A percentile compares a stretch with the other conserved stretches of the same genome.
These are phyloP conservation scores for Sciurus carolinensis DNA, from an alignment of 2,797 vertebrate species.

Conservation along the genomic window DNA sequence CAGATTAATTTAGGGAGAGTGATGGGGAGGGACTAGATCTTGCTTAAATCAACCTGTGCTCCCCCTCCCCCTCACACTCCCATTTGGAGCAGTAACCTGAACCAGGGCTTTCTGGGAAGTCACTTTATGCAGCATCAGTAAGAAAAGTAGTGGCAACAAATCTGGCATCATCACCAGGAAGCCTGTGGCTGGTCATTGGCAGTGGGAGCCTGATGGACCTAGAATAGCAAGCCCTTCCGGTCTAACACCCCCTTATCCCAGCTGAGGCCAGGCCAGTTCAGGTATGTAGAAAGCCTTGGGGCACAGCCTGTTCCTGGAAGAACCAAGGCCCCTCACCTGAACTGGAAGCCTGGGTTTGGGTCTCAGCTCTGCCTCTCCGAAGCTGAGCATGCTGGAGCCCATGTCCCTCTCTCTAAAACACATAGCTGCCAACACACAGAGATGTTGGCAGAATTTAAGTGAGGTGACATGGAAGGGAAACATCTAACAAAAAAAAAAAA, in stretches of 20 bases:
- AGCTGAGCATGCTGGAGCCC: neutral
- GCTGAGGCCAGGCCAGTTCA: neutral
- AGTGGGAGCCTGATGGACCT: neutral
- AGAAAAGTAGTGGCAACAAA: conserved; percentile 28
- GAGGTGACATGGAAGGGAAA: neutral
- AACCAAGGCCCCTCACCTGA: neutral
- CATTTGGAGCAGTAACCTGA: conserved; percentile 65
- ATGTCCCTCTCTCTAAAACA: neutral
- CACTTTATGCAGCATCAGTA: conserved; percentile 51
- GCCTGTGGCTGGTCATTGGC: conserved; percentile 36
- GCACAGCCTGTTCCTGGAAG: neutral
- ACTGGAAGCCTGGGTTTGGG: neutral
- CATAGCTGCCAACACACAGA: neutral
- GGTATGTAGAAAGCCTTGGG: neutral
- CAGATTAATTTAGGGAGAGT: neutral
- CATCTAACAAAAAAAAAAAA: neutral
- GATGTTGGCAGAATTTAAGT: neutral
- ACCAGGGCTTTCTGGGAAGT: conserved; percentile 73
- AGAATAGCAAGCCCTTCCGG: neutral
- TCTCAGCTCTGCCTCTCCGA: neutral
- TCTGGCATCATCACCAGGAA: conserved; percentile 30
- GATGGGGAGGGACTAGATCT: neutral
- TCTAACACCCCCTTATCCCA: neutral
- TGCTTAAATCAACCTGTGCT: conserved; percentile 13
- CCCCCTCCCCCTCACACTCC: neutral